Percentiles rank a stretch among this genome's conserved stretches.
Conservation (phyloP, 2,797 vertebrate genomes). For the Ateles fusciceps region DNA sequence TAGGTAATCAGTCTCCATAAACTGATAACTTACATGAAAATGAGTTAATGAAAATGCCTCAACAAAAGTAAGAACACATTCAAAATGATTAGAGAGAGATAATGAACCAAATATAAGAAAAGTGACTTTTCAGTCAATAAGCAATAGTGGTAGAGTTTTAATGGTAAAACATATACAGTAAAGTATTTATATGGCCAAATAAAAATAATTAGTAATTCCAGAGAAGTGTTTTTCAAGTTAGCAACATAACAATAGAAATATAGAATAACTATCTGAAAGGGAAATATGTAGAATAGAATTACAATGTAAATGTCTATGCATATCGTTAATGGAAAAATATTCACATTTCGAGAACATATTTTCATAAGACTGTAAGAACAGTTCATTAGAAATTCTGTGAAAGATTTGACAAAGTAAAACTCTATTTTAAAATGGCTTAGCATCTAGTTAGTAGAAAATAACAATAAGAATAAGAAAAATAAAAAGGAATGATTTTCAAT, state of each 20-base stretch:
- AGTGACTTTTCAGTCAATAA: background rate
- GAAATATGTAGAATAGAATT: background rate
- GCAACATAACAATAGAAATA: background rate
- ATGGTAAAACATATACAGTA: background rate
- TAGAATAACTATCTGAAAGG: background rate
- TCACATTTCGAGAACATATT: conserved; percentile 7
- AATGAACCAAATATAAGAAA: background rate
- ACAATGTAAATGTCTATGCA: background rate
- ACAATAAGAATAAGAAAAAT: background rate
- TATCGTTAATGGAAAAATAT: background rate
- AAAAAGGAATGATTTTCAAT: background rate
- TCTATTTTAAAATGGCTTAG: background rate
- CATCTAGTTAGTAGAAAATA: background rate
- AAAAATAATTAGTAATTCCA: background rate
- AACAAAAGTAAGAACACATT: background rate
- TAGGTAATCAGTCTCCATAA: background rate
- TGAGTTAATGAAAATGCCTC: background rate
- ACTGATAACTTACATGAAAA: background rate
- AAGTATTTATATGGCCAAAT: background rate
- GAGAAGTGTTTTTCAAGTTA: background rate
- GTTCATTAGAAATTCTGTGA: background rate
- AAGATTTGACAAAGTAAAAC: background rate
- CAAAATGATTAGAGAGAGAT: background rate
- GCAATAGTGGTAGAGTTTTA: background rate
- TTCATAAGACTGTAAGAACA: background rate